phyloP scores from a whole-genome alignment of 64 coral and sea anemone species.

The Montipora efflorescens region DNA sequence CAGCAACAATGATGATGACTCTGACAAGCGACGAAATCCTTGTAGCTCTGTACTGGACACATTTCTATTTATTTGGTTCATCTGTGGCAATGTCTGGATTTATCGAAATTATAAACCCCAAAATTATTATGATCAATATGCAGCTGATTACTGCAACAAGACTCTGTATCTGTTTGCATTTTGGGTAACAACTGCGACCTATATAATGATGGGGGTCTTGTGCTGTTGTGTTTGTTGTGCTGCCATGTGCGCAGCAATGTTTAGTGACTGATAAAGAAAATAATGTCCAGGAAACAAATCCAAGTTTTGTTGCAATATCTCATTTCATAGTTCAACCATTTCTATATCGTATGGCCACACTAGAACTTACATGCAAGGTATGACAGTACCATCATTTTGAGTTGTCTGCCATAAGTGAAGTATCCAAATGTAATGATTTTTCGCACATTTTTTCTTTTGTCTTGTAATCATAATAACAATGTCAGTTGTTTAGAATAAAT shows the following conservation, averaged over 20 bases:
- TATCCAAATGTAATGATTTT: too few relatives aligned
- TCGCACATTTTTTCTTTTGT: too few relatives aligned
- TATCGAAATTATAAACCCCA: slow-evolving; percentile 72
- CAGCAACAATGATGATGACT: slow-evolving; percentile 31
- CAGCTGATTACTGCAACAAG: slow-evolving; percentile 58
- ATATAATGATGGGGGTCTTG: slow-evolving; percentile 76
- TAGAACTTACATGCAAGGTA: too few relatives aligned
- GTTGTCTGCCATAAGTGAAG: too few relatives aligned
- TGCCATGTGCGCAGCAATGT: slow-evolving; percentile 81
- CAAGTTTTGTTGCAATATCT: too few relatives aligned
- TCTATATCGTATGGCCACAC: too few relatives aligned
- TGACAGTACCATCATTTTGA: too few relatives aligned
- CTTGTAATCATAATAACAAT: too few relatives aligned
- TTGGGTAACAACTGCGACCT: slow-evolving; percentile 89
- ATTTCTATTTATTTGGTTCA: slow-evolving; percentile 94
- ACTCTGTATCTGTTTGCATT: slow-evolving; percentile 96
- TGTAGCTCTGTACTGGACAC: slow-evolving; percentile 78
- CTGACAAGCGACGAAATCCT: slow-evolving; percentile 59
- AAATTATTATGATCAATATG: neutral
- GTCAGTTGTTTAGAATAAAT: too few relatives aligned
- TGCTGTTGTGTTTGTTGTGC: slow-evolving; percentile 89
- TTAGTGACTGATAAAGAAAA: neutral
- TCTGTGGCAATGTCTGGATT: slow-evolving; percentile 97
- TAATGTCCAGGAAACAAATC: neutral
- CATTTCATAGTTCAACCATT: too few relatives aligned